Percentiles rank a stretch among this genome's conserved stretches.
phyloP scores from a whole-genome alignment of 2,113 vertebrate species.

The Anolis carolinensis region DNA sequence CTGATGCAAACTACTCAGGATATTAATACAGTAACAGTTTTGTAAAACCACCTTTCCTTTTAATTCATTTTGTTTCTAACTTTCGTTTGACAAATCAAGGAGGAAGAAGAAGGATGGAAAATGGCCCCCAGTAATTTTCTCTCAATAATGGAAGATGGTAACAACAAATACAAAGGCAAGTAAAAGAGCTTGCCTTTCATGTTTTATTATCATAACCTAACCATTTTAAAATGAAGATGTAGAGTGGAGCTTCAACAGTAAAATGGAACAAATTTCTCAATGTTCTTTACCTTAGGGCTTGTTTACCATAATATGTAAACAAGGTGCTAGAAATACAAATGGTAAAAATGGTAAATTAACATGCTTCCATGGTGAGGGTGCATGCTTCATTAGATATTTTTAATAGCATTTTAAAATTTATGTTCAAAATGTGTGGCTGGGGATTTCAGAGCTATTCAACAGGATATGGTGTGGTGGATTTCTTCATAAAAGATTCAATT shows the following conservation, averaged over 20 bases:
- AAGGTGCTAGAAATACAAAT: neutral
- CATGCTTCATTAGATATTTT: neutral
- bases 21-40: neutral
- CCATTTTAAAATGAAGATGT: neutral
- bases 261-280: neutral
- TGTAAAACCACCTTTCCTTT: neutral
- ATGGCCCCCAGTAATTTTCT: conserved; percentile 89
- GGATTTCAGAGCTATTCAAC: neutral
- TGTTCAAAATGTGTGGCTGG: neutral
- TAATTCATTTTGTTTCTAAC: neutral
- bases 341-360: neutral
- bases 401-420: neutral
- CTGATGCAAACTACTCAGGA: neutral
- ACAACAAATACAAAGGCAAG: conserved; percentile 82
- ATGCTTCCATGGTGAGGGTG: neutral
- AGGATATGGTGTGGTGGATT: accelerated
- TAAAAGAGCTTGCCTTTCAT: neutral
- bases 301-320: conserved; percentile 2
- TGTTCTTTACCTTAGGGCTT: neutral
- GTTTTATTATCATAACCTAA: neutral
- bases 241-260: neutral
- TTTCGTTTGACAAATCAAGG: conserved; percentile 61
- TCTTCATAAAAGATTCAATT: neutral
- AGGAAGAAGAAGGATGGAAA: conserved; percentile 81
- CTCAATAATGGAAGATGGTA: conserved; percentile 74